phyloP scores from a whole-genome alignment of 2,113 vertebrate species.

The Albula glossodonta region DNA sequence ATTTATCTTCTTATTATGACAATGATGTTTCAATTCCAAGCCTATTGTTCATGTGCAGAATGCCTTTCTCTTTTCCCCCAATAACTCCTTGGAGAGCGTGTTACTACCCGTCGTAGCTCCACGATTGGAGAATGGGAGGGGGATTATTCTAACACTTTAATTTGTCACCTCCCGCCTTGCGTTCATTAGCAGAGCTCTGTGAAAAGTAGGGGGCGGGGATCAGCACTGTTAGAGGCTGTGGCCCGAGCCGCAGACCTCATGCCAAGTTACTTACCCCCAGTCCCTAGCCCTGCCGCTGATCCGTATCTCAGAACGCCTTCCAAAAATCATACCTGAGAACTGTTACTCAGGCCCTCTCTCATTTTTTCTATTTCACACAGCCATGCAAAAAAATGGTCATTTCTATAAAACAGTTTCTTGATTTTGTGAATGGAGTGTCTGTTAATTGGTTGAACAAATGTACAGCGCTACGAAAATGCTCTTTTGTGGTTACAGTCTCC shows the following conservation, averaged over 20 bases:
- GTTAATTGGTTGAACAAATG: not conserved
- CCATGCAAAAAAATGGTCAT: not conserved
- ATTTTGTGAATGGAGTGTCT: not conserved
- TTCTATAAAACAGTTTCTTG: not conserved
- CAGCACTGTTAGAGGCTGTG: not conserved
- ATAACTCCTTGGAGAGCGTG: slow-evolving; percentile 15
- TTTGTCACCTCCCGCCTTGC: slow-evolving; percentile 9
- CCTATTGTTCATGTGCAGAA: slow-evolving; percentile 44
- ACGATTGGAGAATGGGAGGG: not conserved
- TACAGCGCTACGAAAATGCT: not conserved
- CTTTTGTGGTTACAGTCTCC: not conserved
- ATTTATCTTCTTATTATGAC: slow-evolving; percentile 58
- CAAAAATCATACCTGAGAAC: not conserved
- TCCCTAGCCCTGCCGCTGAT: not conserved
- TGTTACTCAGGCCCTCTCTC: not conserved
- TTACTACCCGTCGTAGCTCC: not conserved
- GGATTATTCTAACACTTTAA: slow-evolving; percentile 15
- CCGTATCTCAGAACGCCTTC: not conserved
- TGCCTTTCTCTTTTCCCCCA: slow-evolving; percentile 24
- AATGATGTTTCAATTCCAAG: slow-evolving; percentile 62
- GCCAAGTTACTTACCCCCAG: not conserved
- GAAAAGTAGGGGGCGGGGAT: not conserved
- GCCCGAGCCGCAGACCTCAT: slow-evolving; percentile 8
- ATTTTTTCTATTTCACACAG: not conserved
- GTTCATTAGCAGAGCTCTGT: slow-evolving; percentile 14